phyloP scores from a whole-genome alignment of 35 echinoderm and acorn worm species.

The Amphiura filiformis region DNA sequence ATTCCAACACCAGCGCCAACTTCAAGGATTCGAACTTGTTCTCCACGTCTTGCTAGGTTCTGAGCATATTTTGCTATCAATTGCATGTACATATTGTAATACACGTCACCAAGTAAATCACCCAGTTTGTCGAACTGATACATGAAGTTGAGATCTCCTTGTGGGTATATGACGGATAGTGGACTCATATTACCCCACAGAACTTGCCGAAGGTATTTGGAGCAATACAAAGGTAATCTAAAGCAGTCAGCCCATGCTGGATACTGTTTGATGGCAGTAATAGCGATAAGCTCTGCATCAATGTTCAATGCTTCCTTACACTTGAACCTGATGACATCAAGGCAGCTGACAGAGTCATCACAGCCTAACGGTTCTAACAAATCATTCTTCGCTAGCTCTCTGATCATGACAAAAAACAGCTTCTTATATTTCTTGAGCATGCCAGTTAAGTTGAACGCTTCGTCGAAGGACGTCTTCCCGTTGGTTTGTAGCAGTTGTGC shows the following conservation, averaged over 20 bases:
- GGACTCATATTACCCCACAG: slow-evolving; percentile 1
- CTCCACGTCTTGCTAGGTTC: background rate
- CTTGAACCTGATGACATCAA: slow-evolving; percentile 4
- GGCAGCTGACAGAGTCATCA: background rate
- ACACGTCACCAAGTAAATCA: background rate
- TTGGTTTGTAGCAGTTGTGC: background rate
- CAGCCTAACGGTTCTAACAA: background rate
- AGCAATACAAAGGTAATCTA: slow-evolving; percentile 12
- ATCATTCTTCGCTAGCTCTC: background rate
- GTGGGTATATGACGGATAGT: background rate
- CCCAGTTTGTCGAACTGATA: background rate
- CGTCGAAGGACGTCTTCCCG: background rate
- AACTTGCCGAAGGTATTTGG: background rate
- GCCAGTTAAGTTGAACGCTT: background rate
- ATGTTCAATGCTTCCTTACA: background rate
- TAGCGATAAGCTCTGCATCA: slow-evolving; percentile 9
- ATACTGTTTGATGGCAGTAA: background rate
- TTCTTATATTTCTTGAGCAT: slow-evolving; percentile 8
- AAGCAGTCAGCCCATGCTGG: background rate
- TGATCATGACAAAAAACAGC: slow-evolving; percentile 5
- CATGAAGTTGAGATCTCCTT: background rate
- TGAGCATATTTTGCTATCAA: background rate
- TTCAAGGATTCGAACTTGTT: background rate
- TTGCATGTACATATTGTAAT: background rate
- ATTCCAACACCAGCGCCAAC: background rate